Evolutionary conservation across 2,888 invertebrate genomes (phyloP).

Genomic region (Meandrusa payeni): DNA sequence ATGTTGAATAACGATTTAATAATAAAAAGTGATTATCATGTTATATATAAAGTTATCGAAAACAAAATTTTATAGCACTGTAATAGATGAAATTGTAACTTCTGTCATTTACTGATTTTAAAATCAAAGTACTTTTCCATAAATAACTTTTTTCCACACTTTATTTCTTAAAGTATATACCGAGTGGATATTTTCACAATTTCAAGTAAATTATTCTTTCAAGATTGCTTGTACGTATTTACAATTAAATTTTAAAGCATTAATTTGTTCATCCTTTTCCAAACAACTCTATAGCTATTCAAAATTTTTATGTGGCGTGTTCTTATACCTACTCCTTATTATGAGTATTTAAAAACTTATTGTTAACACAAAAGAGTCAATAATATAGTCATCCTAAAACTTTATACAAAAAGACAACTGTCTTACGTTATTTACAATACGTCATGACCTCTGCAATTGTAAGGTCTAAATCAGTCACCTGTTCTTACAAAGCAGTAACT

Average conservation of each 20-base stretch:
- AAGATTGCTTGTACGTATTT: conserved; percentile 14
- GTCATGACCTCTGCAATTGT: conserved; percentile 17
- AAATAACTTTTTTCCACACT: no score
- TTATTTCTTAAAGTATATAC: no score
- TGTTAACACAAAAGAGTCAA: conserved; percentile 37
- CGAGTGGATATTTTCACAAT: no score
- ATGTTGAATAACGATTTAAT: conserved; percentile 15
- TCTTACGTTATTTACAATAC: conserved; percentile 18
- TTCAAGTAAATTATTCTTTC: no score
- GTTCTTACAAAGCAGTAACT: conserved; percentile 22
- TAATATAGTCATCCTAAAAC: conserved; percentile 9
- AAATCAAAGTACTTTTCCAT: no score
- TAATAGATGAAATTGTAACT: no score
- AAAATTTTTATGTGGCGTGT: conserved; percentile 1
- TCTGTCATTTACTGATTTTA: no score
- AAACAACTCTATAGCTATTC: conserved; percentile 4
- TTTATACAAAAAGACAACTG: conserved; percentile 19
- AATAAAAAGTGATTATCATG: conserved; percentile 10
- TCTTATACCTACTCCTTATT: conserved; percentile 40
- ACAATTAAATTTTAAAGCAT: conserved; percentile 15
- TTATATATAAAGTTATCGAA: no score
- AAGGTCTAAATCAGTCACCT: conserved; percentile 24
- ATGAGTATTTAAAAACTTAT: conserved; percentile 71
- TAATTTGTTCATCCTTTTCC: conserved; percentile 16
- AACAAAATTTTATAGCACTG: no score